Conservation (phyloP, 2,888 invertebrate species). For the Notocelia uddmanniana region DNA sequence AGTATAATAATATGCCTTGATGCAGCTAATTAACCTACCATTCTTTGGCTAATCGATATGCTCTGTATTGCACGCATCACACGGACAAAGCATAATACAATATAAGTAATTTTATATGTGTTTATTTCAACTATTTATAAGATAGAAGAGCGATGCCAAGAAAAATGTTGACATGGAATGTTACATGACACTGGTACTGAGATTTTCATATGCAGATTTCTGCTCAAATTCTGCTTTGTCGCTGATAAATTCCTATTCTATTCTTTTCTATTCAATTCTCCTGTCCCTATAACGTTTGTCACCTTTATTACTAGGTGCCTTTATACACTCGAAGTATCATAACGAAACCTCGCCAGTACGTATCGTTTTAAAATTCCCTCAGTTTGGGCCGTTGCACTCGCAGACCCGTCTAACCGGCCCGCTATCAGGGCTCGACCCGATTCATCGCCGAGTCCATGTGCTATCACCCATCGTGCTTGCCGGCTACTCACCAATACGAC, state of each 20-base stretch:
- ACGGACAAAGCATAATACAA: too few relatives aligned
- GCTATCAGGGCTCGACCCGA: slow-evolving; percentile 82
- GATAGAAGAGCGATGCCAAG: not conserved
- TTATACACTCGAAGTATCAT: slow-evolving; percentile 54
- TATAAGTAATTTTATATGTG: not conserved
- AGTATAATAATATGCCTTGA: too few relatives aligned
- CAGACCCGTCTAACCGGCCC: slow-evolving; percentile 84
- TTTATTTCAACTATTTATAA: not conserved
- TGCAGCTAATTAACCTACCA: too few relatives aligned
- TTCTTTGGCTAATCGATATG: too few relatives aligned
- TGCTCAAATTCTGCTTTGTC: too few relatives aligned
- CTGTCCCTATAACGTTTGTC: not conserved
- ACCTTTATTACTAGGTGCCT: too few relatives aligned
- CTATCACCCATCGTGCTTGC: slow-evolving; percentile 77
- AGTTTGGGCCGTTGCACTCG: slow-evolving; percentile 85
- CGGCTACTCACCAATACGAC: slow-evolving; percentile 61
- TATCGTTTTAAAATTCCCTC: slow-evolving; percentile 80
- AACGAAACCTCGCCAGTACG: slow-evolving; percentile 75
- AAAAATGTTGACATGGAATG: too few relatives aligned
- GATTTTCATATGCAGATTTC: too few relatives aligned
- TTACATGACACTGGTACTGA: too few relatives aligned
- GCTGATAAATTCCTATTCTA: too few relatives aligned
- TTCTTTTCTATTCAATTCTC: too few relatives aligned
- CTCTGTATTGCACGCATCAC: too few relatives aligned
- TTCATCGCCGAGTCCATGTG: slow-evolving; percentile 79